Base-by-base conservation (phyloP, 1,140 invertebrate genomes). In the Vollenhovia emeryi region DNA sequence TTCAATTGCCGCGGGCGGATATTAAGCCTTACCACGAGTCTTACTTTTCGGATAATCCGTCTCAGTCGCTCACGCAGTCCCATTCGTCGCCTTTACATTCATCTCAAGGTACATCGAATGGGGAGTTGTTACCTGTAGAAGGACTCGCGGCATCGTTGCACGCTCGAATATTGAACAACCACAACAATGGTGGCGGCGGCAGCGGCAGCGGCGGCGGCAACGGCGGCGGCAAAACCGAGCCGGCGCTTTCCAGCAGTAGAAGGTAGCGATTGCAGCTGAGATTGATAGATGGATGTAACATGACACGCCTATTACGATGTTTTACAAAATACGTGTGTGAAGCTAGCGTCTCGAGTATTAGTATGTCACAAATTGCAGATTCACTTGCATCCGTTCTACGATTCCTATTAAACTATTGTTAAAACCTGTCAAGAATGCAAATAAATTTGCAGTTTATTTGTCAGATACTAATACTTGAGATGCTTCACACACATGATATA, bases 121-220 rank as follows among this genome's bases (percentile, higher is more conserved):
- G 93, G 4, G 94, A 95, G 62, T 90, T 93, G 30, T 88, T 93
- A 52, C 94, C 96, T 3, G 94, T 96, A 27, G 95, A 96, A 96
- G 97, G 97, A 33, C 92, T 98, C 52, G 97, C 97, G n/a, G 97
- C 97, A 50, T 97, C 97, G 43, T 93, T 98, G 66, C 97, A 98
- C 90, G 97, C 97, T 59, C 96, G 97, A 89, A 97, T 98, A 87
- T 94, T 98, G n/a, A 95, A 95, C 85, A 95, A 95, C 86, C 93
- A 94, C 74, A 93, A 88, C 85, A 90, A 89, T 80, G 92, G n/a
- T n/a, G n/a, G n/a, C n/a, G n/a, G n/a, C n/a, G n/a, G n/a, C n/a
- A n/a, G n/a, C n/a, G n/a, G n/a, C n/a, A n/a, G n/a, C n/a, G n/a
- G n/a, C n/a, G n/a, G n/a, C n/a, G n/a, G n/a, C n/a, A n/a, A n/a